phyloP scores from a whole-genome alignment of 1,140 invertebrate genomes.

The Spodoptera frugiperda region DNA sequence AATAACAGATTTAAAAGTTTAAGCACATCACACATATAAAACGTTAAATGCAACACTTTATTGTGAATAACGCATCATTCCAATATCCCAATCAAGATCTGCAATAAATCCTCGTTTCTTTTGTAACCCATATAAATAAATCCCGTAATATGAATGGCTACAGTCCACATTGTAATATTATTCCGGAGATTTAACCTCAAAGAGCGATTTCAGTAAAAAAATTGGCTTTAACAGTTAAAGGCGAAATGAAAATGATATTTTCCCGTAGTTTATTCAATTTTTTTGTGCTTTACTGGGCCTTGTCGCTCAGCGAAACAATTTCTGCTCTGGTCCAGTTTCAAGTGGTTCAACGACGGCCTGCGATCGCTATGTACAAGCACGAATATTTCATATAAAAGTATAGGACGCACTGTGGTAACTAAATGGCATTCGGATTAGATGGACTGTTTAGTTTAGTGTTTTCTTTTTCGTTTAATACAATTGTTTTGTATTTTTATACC shows the following conservation, averaged over 20 bases:
- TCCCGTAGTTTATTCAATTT: constrained; percentile 43
- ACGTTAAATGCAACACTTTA: background rate
- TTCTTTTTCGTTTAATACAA: too few relatives aligned
- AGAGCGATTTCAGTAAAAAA: constrained; percentile 12
- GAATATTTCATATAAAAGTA: constrained; percentile 80
- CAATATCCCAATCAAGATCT: constrained; percentile 2
- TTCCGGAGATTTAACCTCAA: constrained; percentile 23
- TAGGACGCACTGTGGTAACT: constrained; percentile 60
- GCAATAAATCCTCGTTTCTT: constrained; percentile 12
- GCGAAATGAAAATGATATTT: background rate
- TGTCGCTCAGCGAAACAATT: constrained; percentile 69
- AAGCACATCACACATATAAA: background rate
- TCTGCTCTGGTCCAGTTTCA: constrained; percentile 66
- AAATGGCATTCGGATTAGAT: constrained; percentile 22
- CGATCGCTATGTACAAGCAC: constrained; percentile 69
- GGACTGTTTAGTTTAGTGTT: too few relatives aligned
- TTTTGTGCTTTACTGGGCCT: constrained; percentile 59
- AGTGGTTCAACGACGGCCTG: constrained; percentile 53
- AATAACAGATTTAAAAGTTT: too few relatives aligned
- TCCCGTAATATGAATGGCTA: background rate
- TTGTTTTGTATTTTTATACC: too few relatives aligned
- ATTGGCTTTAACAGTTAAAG: constrained; percentile 19
- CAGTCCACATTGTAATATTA: background rate
- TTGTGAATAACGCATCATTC: background rate
- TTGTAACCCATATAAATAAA: background rate